Evolutionary conservation across 2,797 vertebrate genomes (phyloP), one percentile per base, ranked within the genome.

Genomic region (Parotocinclus haroldoi): DNA sequence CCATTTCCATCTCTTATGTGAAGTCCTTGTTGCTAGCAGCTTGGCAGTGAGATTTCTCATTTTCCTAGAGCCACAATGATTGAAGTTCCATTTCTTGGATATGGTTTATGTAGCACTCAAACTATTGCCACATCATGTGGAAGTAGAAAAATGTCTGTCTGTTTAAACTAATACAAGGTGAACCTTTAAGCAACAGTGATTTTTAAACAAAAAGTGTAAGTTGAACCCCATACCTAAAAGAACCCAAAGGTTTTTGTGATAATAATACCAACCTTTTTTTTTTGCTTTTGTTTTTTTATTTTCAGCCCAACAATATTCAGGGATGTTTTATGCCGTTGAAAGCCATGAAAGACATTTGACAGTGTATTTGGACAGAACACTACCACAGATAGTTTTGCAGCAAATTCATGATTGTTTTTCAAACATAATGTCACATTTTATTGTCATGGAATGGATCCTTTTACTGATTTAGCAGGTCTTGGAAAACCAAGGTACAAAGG

Each of bases 191-290:
- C 16, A 52, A 58, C 17, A 45, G 17, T 55, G 18, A 50, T 51
- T 69, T 72, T 66, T 73, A 58, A 38, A 46, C n/a, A 65, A 6
- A 58, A 50, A 55, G 46, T 51, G n/a, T 38, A 45, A 13, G 59
- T 72, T 61, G 39, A 49, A 66, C 19, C 7, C 17, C 11, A 9
- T 58, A 51, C 44, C 55, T 60, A 54, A 64, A 51, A 63, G 27
- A 58, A 51, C 44, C 55, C 55, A 54, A 64, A 51, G 58, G 27
- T 27, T 27, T 27, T 27, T 27, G 27, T 27, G 27, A 27, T 27
- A 27, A 27, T 27, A 5, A 27, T 27, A 5, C 2, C 27, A 27
- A n/a, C n/a, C n/a, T 27, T 2, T 27, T 27, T 27, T 27, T 59
- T 50, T 64, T 58, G 19, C 55, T 2, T 27, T 27, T 27, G 2